Percentiles rank a stretch among this genome's conserved stretches.
These are phyloP conservation scores for Sebastes diploproa DNA, from an alignment of 2,797 vertebrate genomes.

Conservation along the genomic window DNA sequence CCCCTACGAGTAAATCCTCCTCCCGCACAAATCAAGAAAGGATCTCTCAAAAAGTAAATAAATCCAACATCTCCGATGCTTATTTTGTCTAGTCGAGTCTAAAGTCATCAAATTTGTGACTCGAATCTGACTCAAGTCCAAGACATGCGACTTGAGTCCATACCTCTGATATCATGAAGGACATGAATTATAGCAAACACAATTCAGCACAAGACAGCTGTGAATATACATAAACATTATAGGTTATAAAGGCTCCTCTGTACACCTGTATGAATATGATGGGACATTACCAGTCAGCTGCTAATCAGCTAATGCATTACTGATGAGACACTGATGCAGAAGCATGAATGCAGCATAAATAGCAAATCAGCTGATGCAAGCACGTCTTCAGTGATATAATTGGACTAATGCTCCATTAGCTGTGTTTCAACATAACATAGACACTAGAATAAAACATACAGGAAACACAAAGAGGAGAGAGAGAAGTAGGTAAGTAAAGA, in stretches of 20 bases:
- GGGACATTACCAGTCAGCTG: neutral
- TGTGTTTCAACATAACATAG: neutral
- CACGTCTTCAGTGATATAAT: neutral
- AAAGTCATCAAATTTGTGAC: too few species aligned
- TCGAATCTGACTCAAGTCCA: too few species aligned
- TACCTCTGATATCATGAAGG: too few species aligned
- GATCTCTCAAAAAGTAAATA: too few species aligned
- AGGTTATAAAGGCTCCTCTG: neutral
- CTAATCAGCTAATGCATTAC: neutral
- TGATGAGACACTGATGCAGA: neutral
- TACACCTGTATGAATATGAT: neutral
- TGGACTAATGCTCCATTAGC: neutral
- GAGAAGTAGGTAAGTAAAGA: neutral
- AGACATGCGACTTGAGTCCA: too few species aligned
- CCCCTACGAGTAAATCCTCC: too few species aligned
- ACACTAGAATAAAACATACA: neutral
- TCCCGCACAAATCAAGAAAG: too few species aligned
- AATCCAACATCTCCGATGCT: neutral
- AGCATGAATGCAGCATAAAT: neutral
- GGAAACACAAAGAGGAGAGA: neutral
- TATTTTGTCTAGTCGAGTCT: too few species aligned
- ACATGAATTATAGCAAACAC: neutral
- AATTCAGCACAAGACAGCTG: neutral
- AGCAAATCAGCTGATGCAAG: neutral
- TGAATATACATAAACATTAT: neutral